These are phyloP conservation scores for Axea sp. DNA, from an alignment of 2,888 invertebrate species.

Conservation along the genomic window DNA sequence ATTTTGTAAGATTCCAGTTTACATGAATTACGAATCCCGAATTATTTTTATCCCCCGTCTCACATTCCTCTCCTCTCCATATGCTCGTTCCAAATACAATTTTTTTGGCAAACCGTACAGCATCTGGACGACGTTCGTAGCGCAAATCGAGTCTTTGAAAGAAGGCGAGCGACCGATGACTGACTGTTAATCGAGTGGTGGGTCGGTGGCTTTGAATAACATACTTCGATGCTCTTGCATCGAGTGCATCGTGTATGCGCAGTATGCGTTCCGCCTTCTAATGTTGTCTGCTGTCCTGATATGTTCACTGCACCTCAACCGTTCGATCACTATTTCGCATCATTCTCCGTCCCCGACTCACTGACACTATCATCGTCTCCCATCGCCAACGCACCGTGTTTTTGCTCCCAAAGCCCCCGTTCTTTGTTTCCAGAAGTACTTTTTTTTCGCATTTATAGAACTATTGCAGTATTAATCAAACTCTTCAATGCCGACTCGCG, in stretches of 20 bases:
- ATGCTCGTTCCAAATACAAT: too few relatives aligned
- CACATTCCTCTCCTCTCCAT: too few relatives aligned
- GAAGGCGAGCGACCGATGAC: constrained; percentile 31
- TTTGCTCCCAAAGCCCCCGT: not conserved
- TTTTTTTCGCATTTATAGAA: constrained; percentile 36
- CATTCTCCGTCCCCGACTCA: constrained; percentile 10
- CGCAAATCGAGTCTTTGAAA: not conserved
- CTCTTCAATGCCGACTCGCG: constrained; percentile 20
- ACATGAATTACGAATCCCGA: too few relatives aligned
- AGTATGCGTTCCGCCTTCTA: constrained; percentile 46
- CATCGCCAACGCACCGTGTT: constrained; percentile 18
- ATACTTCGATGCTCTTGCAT: constrained; percentile 57
- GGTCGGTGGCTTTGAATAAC: constrained; percentile 55
- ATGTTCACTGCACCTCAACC: constrained; percentile 55
- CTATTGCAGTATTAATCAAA: constrained; percentile 21
- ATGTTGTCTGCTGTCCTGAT: constrained; percentile 50
- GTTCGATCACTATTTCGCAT: constrained; percentile 48
- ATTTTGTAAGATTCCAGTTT: too few relatives aligned
- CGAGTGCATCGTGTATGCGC: constrained; percentile 57
- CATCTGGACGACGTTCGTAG: not conserved
- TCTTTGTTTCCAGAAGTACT: constrained; percentile 13
- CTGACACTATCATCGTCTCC: constrained; percentile 35
- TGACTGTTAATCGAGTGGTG: constrained; percentile 44
- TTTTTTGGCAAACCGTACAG: not conserved
- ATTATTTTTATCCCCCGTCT: too few relatives aligned